Conservation (phyloP, 2,888 invertebrate species). For the Scaeva pyrastri region DNA sequence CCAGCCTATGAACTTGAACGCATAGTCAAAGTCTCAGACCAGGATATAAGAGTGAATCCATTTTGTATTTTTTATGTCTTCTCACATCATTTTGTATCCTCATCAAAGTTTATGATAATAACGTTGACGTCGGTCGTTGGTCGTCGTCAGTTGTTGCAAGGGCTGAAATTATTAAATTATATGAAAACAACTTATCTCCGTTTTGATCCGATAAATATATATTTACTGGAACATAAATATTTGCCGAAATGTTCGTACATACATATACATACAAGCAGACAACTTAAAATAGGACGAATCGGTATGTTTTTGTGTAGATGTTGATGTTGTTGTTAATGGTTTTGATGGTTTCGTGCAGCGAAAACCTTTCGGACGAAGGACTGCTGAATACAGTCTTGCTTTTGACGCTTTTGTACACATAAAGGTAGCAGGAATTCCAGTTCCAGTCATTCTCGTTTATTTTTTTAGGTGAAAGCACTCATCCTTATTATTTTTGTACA, state of each 20-base stretch:
- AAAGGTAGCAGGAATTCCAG: not conserved
- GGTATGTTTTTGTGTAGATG: not conserved
- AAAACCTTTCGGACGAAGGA: not conserved
- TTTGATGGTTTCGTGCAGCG: not conserved
- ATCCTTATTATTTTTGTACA: slow-evolving; percentile 8
- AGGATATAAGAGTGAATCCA: slow-evolving; percentile 13
- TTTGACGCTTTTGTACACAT: not conserved
- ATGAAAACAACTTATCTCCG: slow-evolving; percentile 53
- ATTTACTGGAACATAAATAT: slow-evolving; percentile 60
- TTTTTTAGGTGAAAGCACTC: not conserved
- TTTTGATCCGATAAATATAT: slow-evolving; percentile 45
- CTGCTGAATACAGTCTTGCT: slow-evolving; percentile 7
- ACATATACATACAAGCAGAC: not conserved
- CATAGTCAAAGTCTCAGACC: not conserved
- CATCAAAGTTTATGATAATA: slow-evolving; percentile 63
- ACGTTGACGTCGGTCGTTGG: slow-evolving; percentile 23
- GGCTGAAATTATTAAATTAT: slow-evolving; percentile 36
- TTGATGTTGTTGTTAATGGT: not conserved
- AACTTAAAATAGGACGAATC: not conserved
- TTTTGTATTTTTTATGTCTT: slow-evolving; percentile 23
- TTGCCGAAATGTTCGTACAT: slow-evolving; percentile 31
- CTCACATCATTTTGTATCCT: slow-evolving; percentile 40
- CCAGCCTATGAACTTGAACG: slow-evolving; percentile 5
- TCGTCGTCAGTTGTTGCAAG: not conserved
- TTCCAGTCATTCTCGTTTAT: not conserved